These are phyloP conservation scores for Stictonetta naevosa DNA, from an alignment of 2,113 vertebrate genomes.

Conservation along the genomic window DNA sequence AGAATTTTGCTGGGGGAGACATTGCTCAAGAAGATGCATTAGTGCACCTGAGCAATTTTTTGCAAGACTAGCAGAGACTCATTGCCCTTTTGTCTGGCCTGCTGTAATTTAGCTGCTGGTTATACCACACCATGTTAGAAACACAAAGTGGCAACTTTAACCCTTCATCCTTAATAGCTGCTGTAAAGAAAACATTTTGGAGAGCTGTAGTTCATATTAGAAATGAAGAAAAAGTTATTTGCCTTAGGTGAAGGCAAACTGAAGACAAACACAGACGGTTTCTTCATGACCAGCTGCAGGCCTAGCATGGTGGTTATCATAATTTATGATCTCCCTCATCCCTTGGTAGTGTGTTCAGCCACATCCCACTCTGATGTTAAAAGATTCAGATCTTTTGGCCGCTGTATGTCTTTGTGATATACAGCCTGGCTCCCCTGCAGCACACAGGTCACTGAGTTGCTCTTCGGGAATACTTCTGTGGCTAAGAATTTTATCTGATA, in stretches of 20 bases:
- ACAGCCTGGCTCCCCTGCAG: not conserved
- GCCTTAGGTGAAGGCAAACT: not conserved
- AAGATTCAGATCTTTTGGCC: not conserved
- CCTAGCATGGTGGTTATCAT: not conserved
- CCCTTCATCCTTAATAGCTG: not conserved
- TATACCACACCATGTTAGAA: not conserved
- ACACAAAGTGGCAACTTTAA: not conserved
- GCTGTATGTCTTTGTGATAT: too few relatives aligned
- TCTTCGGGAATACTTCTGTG: not conserved
- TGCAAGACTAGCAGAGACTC: not conserved
- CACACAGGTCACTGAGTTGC: not conserved
- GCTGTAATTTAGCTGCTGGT: not conserved
- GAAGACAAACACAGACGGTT: not conserved
- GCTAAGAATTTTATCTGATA: not conserved
- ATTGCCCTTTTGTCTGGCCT: not conserved
- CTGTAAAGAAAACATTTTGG: not conserved
- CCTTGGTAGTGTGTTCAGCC: not conserved
- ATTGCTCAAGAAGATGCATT: slow-evolving; percentile 42
- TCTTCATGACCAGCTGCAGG: not conserved
- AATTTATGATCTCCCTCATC: not conserved
- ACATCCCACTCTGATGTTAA: not conserved
- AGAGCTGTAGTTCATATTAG: not conserved
- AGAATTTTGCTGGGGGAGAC: not conserved
- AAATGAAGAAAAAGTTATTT: not conserved
- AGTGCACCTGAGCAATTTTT: not conserved